phyloP scores from a whole-genome alignment of 2,888 invertebrate species.

The Eupithecia subfuscata region DNA sequence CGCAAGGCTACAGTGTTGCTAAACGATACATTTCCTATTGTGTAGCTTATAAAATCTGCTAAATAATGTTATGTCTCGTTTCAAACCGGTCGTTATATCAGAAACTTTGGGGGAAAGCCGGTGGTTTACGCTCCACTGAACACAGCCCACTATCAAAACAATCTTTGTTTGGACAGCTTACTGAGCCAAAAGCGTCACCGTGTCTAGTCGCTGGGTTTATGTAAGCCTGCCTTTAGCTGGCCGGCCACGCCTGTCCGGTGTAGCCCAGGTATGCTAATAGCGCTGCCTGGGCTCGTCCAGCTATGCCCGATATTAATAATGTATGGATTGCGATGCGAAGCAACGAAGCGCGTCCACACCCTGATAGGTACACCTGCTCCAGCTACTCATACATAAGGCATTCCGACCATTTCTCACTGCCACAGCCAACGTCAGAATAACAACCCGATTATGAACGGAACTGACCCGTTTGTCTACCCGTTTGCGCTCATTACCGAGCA shows the following conservation, averaged over 20 bases:
- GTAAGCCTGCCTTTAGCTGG: slow-evolving; percentile 17
- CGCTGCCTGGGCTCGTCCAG: slow-evolving; percentile 38
- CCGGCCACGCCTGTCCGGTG: slow-evolving; percentile 18
- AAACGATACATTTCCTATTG: neutral
- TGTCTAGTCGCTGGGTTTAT: slow-evolving; percentile 11
- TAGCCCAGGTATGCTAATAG: slow-evolving; percentile 52
- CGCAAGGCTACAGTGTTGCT: slow-evolving; percentile 24
- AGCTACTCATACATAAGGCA: slow-evolving; percentile 38
- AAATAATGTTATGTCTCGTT: neutral
- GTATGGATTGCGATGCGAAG: slow-evolving; percentile 53
- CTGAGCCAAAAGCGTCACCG: slow-evolving; percentile 13
- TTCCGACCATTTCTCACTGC: slow-evolving; percentile 25
- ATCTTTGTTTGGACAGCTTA: slow-evolving; percentile 8
- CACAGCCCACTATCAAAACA: slow-evolving; percentile 10
- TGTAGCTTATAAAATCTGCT: neutral
- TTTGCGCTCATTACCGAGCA: slow-evolving; percentile 38
- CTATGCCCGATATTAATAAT: slow-evolving; percentile 59
- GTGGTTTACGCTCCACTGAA: neutral
- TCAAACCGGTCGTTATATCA: neutral
- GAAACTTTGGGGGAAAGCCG: neutral
- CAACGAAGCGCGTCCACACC: slow-evolving; percentile 41
- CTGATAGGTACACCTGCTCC: slow-evolving; percentile 37
- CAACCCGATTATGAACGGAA: slow-evolving; percentile 15
- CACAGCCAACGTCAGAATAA: slow-evolving; percentile 26
- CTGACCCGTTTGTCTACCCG: slow-evolving; percentile 34